Percentiles rank a stretch among this genome's conserved stretches.
phyloP scores from a whole-genome alignment of 2,113 vertebrate genomes.

The Orientallactaga bullata region DNA sequence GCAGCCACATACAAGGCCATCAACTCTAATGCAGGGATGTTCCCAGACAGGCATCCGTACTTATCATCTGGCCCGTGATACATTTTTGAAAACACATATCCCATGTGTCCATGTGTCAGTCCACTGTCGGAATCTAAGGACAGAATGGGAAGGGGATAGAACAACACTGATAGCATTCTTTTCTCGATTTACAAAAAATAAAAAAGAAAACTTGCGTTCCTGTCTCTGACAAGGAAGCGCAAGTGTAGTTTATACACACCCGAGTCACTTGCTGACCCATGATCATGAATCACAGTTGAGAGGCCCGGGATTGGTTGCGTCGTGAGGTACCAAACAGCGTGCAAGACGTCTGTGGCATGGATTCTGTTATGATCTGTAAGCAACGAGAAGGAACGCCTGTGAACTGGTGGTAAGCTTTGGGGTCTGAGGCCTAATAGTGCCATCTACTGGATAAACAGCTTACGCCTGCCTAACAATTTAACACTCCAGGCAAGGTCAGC shows the following conservation, averaged over 20 bases:
- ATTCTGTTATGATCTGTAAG: conserved; percentile 97
- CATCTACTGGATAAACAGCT: conserved; percentile 84
- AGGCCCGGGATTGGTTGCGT: conserved; percentile 96
- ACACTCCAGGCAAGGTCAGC: neutral
- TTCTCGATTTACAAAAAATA: neutral
- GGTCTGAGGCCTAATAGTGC: conserved; percentile 72
- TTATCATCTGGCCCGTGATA: conserved; percentile 91
- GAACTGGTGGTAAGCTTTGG: neutral
- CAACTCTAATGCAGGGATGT: conserved; percentile 97
- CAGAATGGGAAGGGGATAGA: neutral
- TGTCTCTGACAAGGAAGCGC: neutral
- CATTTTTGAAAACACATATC: conserved; percentile 95
- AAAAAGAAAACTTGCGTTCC: neutral
- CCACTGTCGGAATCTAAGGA: conserved; percentile 95
- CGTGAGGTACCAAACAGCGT: conserved; percentile 98
- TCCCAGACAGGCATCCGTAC: conserved; percentile 96
- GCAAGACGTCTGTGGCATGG: conserved; percentile 98
- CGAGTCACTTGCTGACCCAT: conserved; percentile 94
- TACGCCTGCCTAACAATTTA: neutral
- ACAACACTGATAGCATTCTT: neutral
- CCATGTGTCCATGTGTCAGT: conserved; percentile 94
- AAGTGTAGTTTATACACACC: conserved; percentile 84
- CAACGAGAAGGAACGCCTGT: conserved; percentile 2
- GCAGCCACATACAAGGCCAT: conserved; percentile 99
- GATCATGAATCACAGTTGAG: conserved; percentile 91